Percentiles rank a stretch among this genome's conserved stretches.
These are phyloP conservation scores for Fissipunctia ypsillon DNA, from an alignment of 2,888 invertebrate genomes.

Conservation along the genomic window DNA sequence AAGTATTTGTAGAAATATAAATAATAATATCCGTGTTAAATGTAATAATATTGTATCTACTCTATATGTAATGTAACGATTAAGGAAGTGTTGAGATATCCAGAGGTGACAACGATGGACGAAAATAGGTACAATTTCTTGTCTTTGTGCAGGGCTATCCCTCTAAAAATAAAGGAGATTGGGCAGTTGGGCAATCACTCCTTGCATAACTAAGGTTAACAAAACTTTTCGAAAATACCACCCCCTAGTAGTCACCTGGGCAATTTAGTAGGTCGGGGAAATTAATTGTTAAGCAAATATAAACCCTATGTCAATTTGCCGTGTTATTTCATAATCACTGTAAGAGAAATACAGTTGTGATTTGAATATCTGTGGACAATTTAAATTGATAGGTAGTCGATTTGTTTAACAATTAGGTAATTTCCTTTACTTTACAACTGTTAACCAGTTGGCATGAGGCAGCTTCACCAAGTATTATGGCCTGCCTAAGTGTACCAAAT, in stretches of 20 bases:
- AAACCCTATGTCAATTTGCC: too few relatives aligned
- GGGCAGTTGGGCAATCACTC: neutral
- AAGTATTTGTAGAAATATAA: slow-evolving; percentile 52
- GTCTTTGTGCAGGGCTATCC: neutral
- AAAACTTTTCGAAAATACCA: neutral
- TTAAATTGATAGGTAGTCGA: too few relatives aligned
- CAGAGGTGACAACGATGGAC: slow-evolving; percentile 32
- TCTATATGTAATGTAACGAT: slow-evolving; percentile 28
- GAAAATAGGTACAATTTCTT: neutral
- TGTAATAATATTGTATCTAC: slow-evolving; percentile 33
- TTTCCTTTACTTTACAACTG: too few relatives aligned
- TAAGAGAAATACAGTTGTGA: too few relatives aligned
- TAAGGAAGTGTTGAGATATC: slow-evolving; percentile 49
- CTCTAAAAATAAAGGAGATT: neutral
- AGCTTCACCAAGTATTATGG: neutral
- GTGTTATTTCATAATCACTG: too few relatives aligned
- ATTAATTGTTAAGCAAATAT: too few relatives aligned
- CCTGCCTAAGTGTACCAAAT: neutral
- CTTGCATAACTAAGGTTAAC: neutral
- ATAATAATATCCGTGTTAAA: slow-evolving; percentile 41
- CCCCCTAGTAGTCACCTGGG: too few relatives aligned
- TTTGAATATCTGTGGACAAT: too few relatives aligned
- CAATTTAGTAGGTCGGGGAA: neutral
- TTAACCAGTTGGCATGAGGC: neutral
- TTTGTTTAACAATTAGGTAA: too few relatives aligned